Base-by-base conservation (phyloP, 2,113 vertebrate species). In the Arizona elegans region DNA sequence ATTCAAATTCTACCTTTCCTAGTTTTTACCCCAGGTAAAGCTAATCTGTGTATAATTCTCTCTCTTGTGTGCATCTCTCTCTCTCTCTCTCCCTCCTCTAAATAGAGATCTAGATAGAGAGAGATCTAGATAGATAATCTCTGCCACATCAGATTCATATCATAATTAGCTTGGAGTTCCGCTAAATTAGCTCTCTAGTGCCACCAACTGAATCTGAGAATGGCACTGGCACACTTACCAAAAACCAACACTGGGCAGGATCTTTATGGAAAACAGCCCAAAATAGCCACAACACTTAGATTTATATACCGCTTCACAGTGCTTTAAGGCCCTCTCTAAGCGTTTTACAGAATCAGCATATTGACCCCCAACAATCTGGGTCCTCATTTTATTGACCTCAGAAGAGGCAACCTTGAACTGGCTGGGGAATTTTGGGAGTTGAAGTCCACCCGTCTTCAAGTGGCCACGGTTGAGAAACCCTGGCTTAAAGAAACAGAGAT, bases 101-200 rank as follows among this genome's bases (percentile, higher is more conserved):
- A 26, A 29, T 10, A 62, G 59, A 26, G 24, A 26, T 26, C 59
- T 62, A 62, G 58, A 26, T 11, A 62, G 59, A 62, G 9, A 26
- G 10, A 26, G 10, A 50, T 50, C 59, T 62, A 62, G 58, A 24
- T 59, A 59, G 24, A 17, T 75, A 75, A 75, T 19, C 13, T 19
- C 15, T 75, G 70, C 70, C n/a, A 38, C 6, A 38, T 38, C 15
- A 75, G 33, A 19, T 75, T 75, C 29, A 75, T 33, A 75, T 17
- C 2, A 8, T 38, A 6, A 75, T 13, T 8, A 75, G n/a, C 15
- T 33, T 75, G n/a, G n/a, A 75, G 2, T 15, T 75, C n/a, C 1
- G 1, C 12, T 38, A 21, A 92, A 0, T 21, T 24, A 62, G 94
- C 88, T 91, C 94, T 93, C 90, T 92, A 94, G 91, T 95, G 96